A percentile compares a stretch with the other conserved stretches of the same genome.
These are phyloP conservation scores for Elaphurus davidianus DNA, from an alignment of 2,113 vertebrate species.

Conservation along the genomic window DNA sequence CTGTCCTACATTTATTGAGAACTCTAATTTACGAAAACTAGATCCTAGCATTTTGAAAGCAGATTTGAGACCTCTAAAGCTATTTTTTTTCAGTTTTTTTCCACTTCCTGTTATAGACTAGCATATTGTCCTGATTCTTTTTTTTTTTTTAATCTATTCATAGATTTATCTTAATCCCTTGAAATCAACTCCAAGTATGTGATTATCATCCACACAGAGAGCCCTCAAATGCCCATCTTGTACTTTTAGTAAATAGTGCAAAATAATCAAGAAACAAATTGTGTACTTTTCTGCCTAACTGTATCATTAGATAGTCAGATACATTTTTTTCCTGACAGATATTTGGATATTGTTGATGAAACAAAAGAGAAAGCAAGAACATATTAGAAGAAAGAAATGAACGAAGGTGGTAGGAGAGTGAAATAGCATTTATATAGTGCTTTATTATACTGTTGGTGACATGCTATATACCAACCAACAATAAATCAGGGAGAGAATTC, in stretches of 20 bases:
- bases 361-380: neutral
- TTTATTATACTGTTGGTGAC: neutral
- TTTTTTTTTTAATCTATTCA: neutral
- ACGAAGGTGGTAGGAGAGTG: neutral
- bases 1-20: slow-evolving; percentile 67
- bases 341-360: neutral
- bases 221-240: neutral
- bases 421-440: neutral
- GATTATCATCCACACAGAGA: neutral
- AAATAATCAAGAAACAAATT: slow-evolving; percentile 66
- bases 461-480: neutral
- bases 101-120: slow-evolving; percentile 57
- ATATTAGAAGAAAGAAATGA: neutral
- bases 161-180: slow-evolving; percentile 31
- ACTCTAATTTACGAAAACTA: slow-evolving; percentile 71
- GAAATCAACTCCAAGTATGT: neutral
- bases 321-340: neutral
- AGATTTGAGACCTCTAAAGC: slow-evolving; percentile 55
- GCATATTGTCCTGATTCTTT: slow-evolving; percentile 50
- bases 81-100: slow-evolving; percentile 67
- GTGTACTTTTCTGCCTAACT: neutral
- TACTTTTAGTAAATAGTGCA: slow-evolving; percentile 17
- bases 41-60: slow-evolving; percentile 57
- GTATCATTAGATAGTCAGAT: neutral
- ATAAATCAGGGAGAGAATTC: neutral